Conservation (phyloP, 2,797 vertebrate genomes). For the Alectoris magna region DNA sequence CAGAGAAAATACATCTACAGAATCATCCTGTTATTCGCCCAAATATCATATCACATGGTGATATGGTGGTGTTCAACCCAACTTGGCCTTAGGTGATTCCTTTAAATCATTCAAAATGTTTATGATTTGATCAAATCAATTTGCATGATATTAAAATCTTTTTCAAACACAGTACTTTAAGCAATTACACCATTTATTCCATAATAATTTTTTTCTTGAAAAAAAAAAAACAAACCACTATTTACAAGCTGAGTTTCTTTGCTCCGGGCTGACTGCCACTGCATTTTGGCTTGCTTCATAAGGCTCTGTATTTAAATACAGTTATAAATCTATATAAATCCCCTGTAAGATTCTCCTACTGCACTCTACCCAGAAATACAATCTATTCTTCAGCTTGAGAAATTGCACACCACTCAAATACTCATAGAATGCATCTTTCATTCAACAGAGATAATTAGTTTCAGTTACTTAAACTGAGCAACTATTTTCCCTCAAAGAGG, state of each 20-base stretch:
- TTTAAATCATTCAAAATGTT: slow-evolving; percentile 1
- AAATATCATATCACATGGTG: background rate
- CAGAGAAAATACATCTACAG: background rate
- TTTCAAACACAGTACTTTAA: background rate
- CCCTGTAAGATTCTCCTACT: slow-evolving; percentile 23
- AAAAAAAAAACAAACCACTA: background rate
- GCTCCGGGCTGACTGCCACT: slow-evolving; percentile 35
- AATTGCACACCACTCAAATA: slow-evolving; percentile 51
- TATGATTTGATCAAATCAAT: background rate
- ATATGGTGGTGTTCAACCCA: background rate
- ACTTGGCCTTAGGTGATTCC: background rate
- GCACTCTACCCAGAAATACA: slow-evolving; percentile 28
- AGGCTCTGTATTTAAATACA: slow-evolving; percentile 29
- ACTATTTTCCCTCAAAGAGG: slow-evolving; percentile 74
- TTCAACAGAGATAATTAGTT: slow-evolving; percentile 72
- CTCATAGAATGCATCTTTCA: slow-evolving; percentile 56
- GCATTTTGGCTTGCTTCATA: slow-evolving; percentile 45
- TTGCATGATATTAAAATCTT: slow-evolving; percentile 18
- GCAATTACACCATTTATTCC: background rate
- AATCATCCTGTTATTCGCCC: background rate
- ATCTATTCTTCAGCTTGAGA: slow-evolving; percentile 40
- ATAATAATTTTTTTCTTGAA: slow-evolving; percentile 48
- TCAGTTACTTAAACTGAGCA: slow-evolving; percentile 72
- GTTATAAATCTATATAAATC: slow-evolving; percentile 47
- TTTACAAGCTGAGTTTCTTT: slow-evolving; percentile 40